Evolutionary conservation across 2,888 invertebrate genomes (phyloP), one percentile per base, ranked within the genome.

Genomic region (Pseudeuparius sepicola): DNA sequence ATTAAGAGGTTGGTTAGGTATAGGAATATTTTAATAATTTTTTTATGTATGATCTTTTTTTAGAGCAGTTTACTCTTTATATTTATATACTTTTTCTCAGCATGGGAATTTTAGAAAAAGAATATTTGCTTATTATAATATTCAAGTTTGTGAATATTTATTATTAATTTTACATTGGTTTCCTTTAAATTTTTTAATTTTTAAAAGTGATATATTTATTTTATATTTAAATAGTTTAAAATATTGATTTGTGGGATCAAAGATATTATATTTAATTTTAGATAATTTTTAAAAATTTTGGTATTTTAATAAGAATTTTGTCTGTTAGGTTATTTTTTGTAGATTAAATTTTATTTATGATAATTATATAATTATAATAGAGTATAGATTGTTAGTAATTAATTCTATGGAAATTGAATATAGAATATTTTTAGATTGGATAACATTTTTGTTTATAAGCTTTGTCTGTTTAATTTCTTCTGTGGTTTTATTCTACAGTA

Each of bases 141-240:
- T n/a, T n/a, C n/a, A n/a, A n/a, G n/a, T n/a, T n/a, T 71, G 71
- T 0, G 73, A 76, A 54, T 74, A 65, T 71, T 63, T 74, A 59
- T 55, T 73, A 50, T 65, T 75, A 61, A 50, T 74, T 48, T 62
- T 75, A 53, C 74, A 75, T 70, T 74, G 70, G 60, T 54, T 75
- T 43, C 71, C 73, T 49, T 68, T 75, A 64, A 75, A 74, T 72
- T 54, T 75, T 49, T 55, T 73, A 57, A 57, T 75, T 65, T 59
- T 75, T 55, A 70, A 67, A 47, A 56, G 68, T 52, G 68, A 69
- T 56, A 25, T 37, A 28, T 40, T 61, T 54, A 54, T 65, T 54
- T 59, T 70, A 60, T 65, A 65, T 63, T 72, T 73, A 69, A 70
- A 66, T 75, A 75, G 70, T 76, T 76, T 73, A 74, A 73, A 75